Evolutionary conservation across 2,888 invertebrate genomes (phyloP).

Genomic region (Andrena hattorfiana): DNA sequence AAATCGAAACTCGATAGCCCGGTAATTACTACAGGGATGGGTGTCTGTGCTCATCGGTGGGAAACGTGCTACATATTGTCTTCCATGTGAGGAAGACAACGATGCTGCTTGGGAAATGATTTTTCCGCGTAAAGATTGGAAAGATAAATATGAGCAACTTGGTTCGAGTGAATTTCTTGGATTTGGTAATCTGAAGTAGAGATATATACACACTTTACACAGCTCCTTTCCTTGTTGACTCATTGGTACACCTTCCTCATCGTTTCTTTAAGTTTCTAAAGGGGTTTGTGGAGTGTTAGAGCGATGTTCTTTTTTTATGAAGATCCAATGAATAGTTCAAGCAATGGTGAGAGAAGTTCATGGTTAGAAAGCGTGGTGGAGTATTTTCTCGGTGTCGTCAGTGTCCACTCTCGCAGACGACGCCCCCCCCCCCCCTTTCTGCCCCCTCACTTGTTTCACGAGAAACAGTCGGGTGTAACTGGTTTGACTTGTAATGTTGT

Average conservation of each 20-base stretch:
- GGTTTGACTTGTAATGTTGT: constrained; percentile 60
- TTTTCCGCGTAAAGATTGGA: too few relatives aligned
- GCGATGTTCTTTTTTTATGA: background rate
- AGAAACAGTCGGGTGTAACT: constrained; percentile 65
- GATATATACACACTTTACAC: too few relatives aligned
- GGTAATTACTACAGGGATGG: background rate
- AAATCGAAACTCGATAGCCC: constrained; percentile 23
- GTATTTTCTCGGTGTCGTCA: constrained; percentile 41
- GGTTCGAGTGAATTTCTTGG: too few relatives aligned
- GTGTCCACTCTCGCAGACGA: constrained; percentile 41
- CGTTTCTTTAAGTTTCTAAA: background rate
- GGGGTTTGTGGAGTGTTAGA: too few relatives aligned
- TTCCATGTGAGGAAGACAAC: background rate
- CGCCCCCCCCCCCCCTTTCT: background rate
- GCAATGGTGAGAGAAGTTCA: constrained; percentile 1
- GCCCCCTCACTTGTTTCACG: constrained; percentile 43
- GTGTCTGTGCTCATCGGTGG: constrained; percentile 10
- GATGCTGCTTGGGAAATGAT: too few relatives aligned
- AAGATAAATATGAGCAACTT: too few relatives aligned
- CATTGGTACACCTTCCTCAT: background rate
- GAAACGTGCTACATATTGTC: background rate
- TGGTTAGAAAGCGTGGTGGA: constrained; percentile 24
- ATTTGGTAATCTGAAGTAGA: too few relatives aligned
- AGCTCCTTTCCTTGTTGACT: too few relatives aligned
- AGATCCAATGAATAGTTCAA: constrained; percentile 22